Evolutionary conservation across 2,888 invertebrate genomes (phyloP).

Genomic region (Tiliacea citrago): DNA sequence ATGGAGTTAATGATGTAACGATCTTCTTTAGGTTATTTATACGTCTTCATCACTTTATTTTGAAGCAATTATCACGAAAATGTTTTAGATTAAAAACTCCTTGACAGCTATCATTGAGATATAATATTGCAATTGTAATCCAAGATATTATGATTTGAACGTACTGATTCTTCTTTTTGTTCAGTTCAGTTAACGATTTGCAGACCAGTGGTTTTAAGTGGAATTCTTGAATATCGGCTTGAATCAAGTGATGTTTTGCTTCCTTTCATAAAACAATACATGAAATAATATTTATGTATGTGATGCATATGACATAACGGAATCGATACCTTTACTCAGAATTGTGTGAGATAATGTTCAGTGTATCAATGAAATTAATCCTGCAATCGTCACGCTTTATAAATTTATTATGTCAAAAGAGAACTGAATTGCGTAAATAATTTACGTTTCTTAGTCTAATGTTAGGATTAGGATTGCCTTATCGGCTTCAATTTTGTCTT

Average conservation of each 20-base stretch:
- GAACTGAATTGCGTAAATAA: slow-evolving; percentile 23
- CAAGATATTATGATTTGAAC: not conserved
- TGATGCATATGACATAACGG: slow-evolving; percentile 1
- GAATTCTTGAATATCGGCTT: slow-evolving; percentile 3
- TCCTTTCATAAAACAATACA: slow-evolving; percentile 5
- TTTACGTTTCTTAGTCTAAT: not conserved
- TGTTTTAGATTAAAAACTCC: not conserved
- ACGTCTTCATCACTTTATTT: not conserved
- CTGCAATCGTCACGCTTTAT: slow-evolving; percentile 30
- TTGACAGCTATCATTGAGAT: not conserved
- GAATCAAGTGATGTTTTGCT: slow-evolving; percentile 5
- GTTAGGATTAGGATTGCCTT: not conserved
- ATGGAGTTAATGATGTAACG: slow-evolving; percentile 24
- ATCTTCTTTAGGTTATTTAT: not conserved
- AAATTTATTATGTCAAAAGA: slow-evolving; percentile 23
- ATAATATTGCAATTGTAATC: not conserved
- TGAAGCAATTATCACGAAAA: not conserved
- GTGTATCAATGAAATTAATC: slow-evolving; percentile 39
- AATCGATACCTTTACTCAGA: slow-evolving; percentile 36
- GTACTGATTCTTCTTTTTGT: not conserved
- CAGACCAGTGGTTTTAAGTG: slow-evolving; percentile 1
- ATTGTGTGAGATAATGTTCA: slow-evolving; percentile 38
- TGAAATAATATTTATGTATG: slow-evolving; percentile 2
- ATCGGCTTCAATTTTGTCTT: slow-evolving; percentile 12
- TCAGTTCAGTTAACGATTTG: not conserved